A percentile compares a stretch with the other conserved stretches of the same genome.
Conservation (phyloP, 2,888 invertebrate species). For the Ornithoptera priamus region DNA sequence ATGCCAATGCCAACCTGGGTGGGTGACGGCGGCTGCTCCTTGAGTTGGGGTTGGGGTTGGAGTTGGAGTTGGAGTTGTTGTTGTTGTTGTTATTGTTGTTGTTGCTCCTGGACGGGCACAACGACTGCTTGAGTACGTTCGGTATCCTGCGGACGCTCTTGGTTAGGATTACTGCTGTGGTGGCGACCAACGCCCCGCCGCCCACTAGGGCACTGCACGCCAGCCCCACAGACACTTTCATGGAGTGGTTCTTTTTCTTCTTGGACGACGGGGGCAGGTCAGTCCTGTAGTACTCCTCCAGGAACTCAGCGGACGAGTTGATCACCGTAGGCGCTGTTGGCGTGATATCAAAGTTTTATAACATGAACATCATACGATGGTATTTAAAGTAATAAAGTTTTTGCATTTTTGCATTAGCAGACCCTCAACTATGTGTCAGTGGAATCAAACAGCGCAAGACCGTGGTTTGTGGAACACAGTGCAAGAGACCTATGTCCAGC, state of each 20-base stretch:
- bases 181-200: slow-evolving; percentile 79
- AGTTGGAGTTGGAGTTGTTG: slow-evolving; percentile 44
- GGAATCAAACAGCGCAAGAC: too few relatives aligned
- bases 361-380: too few relatives aligned
- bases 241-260: slow-evolving; percentile 72
- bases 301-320: slow-evolving; percentile 81
- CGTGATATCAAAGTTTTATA: neutral
- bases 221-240: slow-evolving; percentile 70
- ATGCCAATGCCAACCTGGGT: slow-evolving; percentile 66
- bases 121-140: slow-evolving; percentile 70
- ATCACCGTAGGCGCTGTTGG: slow-evolving; percentile 74
- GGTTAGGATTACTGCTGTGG: slow-evolving; percentile 83
- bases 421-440: too few relatives aligned
- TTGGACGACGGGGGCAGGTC: slow-evolving; percentile 64
- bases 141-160: slow-evolving; percentile 65
- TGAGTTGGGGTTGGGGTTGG: slow-evolving; percentile 54
- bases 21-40: slow-evolving; percentile 67
- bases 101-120: slow-evolving; percentile 64
- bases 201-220: slow-evolving; percentile 63
- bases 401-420: too few relatives aligned
- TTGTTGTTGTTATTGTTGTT: slow-evolving; percentile 36
- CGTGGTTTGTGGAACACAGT: too few relatives aligned
- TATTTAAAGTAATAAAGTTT: too few relatives aligned
- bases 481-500: too few relatives aligned
- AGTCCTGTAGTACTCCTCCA: slow-evolving; percentile 82